Conservation (phyloP, 2,888 invertebrate genomes). For the Pseudanteris insignis region DNA sequence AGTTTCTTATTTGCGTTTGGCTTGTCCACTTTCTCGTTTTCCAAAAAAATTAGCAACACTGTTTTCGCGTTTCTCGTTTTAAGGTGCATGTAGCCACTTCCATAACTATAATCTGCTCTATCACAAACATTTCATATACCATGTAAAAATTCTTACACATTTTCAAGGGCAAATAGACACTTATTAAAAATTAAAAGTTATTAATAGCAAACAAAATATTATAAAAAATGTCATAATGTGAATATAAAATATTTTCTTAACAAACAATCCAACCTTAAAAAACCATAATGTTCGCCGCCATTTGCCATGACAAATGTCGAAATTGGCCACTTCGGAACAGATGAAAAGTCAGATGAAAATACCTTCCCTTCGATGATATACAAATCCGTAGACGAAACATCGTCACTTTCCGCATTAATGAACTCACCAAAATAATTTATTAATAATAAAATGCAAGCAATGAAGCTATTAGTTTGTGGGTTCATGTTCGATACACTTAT, state of each 20-base stretch:
- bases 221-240: neutral
- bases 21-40: no score
- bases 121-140: no score
- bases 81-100: no score
- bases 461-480: no score
- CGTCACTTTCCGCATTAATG: conserved; percentile 61
- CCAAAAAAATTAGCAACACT: no score
- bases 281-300: conserved; percentile 88
- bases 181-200: neutral
- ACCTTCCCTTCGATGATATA: conserved; percentile 85
- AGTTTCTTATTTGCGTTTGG: no score
- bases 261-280: conserved; percentile 71
- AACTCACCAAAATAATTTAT: neutral
- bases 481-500: no score
- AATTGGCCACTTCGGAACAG: conserved; percentile 76
- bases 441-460: neutral
- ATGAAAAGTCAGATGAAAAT: conserved; percentile 75
- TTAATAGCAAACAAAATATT: neutral
- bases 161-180: no score
- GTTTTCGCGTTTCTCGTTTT: no score
- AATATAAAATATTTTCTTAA: neutral
- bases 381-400: conserved; percentile 69
- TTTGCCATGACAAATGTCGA: conserved; percentile 84
- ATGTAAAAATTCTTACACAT: no score
- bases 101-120: no score